Conservation (phyloP, 1,140 invertebrate genomes). For the Paralvinella palmiformis region DNA sequence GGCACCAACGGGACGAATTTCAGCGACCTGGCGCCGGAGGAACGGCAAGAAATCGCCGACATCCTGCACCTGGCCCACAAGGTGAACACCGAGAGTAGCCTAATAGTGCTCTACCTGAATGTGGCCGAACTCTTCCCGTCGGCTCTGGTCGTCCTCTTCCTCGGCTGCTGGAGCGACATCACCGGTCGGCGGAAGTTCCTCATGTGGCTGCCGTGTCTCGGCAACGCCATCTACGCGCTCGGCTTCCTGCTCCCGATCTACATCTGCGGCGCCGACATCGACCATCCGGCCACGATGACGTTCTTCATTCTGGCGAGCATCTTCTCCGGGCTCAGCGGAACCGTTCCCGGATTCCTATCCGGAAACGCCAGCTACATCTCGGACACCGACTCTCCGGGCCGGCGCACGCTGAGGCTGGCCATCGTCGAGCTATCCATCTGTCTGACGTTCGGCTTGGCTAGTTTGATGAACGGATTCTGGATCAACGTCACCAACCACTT, state of each 20-base stretch:
- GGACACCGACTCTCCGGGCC: slow-evolving; percentile 16
- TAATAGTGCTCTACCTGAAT: slow-evolving; percentile 21
- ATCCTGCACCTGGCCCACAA: background rate
- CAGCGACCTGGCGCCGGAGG: background rate
- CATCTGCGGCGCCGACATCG: slow-evolving; percentile 17
- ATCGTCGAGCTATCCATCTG: slow-evolving; percentile 21
- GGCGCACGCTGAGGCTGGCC: slow-evolving; percentile 15
- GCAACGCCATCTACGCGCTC: slow-evolving; percentile 16
- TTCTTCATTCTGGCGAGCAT: slow-evolving; percentile 16
- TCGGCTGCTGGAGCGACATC: slow-evolving; percentile 21
- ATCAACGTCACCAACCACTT: slow-evolving; percentile 8
- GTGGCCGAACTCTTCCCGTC: slow-evolving; percentile 19
- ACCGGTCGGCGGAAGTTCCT: slow-evolving; percentile 17
- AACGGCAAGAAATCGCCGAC: slow-evolving; percentile 4
- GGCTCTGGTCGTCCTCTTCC: slow-evolving; percentile 16
- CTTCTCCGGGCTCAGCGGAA: slow-evolving; percentile 15
- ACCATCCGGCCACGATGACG: slow-evolving; percentile 1
- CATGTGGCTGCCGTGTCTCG: slow-evolving; percentile 20
- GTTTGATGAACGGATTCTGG: slow-evolving; percentile 14
- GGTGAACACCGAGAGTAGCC: slow-evolving; percentile 19
- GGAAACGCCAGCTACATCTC: slow-evolving; percentile 24
- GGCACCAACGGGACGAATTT: background rate
- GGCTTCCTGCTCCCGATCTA: slow-evolving; percentile 19
- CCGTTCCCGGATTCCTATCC: slow-evolving; percentile 17
- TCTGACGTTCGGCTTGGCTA: slow-evolving; percentile 18